These are phyloP conservation scores for Catharus ustulatus DNA, from an alignment of 2,797 vertebrate genomes.

Conservation along the genomic window DNA sequence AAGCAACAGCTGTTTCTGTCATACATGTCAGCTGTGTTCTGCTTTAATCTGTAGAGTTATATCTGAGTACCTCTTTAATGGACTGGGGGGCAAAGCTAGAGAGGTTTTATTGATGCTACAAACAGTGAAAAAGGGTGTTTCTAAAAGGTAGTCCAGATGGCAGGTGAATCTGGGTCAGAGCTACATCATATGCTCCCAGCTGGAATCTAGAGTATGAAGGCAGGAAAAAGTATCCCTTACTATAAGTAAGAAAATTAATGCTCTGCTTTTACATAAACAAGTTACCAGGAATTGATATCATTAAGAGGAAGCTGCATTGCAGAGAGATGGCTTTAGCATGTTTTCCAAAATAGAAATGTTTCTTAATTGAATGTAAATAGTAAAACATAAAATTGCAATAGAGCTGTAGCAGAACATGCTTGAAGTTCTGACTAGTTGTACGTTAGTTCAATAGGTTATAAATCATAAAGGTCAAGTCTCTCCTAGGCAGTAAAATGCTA, in stretches of 20 bases:
- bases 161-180: conserved; percentile 34
- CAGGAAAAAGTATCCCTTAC: background rate
- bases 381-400: background rate
- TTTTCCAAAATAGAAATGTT: background rate
- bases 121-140: background rate
- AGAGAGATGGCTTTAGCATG: background rate
- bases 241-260: background rate
- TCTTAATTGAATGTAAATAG: background rate
- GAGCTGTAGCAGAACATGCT: background rate
- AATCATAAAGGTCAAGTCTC: background rate
- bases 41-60: background rate
- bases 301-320: background rate
- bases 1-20: background rate
- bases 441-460: background rate
- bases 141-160: conserved; percentile 24
- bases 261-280: background rate
- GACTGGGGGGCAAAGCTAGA: background rate
- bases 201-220: background rate
- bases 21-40: background rate
- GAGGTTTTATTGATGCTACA: background rate
- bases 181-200: background rate
- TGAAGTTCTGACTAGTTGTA: background rate
- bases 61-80: background rate
- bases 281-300: background rate
- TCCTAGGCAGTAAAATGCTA: background rate